Percentiles rank a stretch among this genome's conserved stretches.
Evolutionary conservation across 2,113 vertebrate species (phyloP).

Genomic region (Acrocephalus kingi): DNA sequence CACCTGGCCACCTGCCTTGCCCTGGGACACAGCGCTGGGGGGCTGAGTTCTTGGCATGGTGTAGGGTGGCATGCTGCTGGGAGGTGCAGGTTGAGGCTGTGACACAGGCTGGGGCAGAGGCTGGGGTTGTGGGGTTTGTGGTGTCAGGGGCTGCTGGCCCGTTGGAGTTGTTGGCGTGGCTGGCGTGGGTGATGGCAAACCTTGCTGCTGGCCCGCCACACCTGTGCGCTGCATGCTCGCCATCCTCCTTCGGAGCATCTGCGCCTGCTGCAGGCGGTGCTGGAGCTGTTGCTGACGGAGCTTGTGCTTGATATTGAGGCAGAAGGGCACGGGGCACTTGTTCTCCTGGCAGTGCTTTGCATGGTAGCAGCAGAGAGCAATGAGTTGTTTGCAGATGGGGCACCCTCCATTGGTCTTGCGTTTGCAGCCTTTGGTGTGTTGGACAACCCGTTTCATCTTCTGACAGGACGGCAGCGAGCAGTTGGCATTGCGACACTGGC

Average conservation of each 20-base stretch:
- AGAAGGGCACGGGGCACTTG: slow-evolving; percentile 98
- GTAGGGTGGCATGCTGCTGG: slow-evolving; percentile 76
- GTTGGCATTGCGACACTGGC: slow-evolving; percentile 98
- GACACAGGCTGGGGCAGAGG: slow-evolving; percentile 72
- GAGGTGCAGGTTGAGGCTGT: slow-evolving; percentile 77
- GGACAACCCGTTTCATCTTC: slow-evolving; percentile 98
- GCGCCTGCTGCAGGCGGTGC: slow-evolving; percentile 94
- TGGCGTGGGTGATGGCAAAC: slow-evolving; percentile 89
- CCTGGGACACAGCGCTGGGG: slow-evolving; percentile 75
- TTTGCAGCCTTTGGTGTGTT: slow-evolving; percentile 97
- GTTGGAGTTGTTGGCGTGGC: slow-evolving; percentile 87
- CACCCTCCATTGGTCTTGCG: slow-evolving; percentile 97
- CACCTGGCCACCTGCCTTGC: slow-evolving; percentile 79
- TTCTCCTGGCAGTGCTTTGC: slow-evolving; percentile 99
- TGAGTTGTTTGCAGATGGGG: slow-evolving; percentile 98
- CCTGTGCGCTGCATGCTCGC: slow-evolving; percentile 94
- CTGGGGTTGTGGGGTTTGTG: slow-evolving; percentile 88
- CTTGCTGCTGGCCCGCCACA: slow-evolving; percentile 80
- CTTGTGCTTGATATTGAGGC: slow-evolving; percentile 98
- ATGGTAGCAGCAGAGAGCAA: slow-evolving; percentile 97
- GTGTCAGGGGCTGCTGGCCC: slow-evolving; percentile 88
- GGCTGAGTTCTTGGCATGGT: slow-evolving; percentile 76
- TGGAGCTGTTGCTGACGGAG: slow-evolving; percentile 96
- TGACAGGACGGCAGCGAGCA: slow-evolving; percentile 95
- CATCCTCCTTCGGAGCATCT: slow-evolving; percentile 95